phyloP scores from a whole-genome alignment of 2,113 vertebrate species.

The Amblyornis subalaris region DNA sequence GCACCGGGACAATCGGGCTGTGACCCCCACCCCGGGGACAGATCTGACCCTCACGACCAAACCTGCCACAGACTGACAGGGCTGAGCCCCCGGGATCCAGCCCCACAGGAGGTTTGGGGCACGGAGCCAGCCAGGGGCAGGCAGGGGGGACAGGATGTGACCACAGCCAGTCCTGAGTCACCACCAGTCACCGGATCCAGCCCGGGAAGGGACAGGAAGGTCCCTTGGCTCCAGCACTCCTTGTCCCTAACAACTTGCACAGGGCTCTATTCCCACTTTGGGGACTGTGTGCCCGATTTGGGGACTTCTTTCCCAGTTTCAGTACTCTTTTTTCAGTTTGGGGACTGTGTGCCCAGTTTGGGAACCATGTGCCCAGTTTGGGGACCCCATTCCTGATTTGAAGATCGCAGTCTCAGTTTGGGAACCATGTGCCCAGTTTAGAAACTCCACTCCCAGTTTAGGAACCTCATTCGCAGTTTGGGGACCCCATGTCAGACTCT shows the following conservation, averaged over 20 bases:
- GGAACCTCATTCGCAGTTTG: no score
- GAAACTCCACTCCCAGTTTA: accelerated
- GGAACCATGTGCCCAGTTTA: no score
- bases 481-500: background rate
- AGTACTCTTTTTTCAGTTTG: no score
- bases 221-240: background rate
- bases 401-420: background rate
- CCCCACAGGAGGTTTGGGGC: accelerated
- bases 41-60: accelerated
- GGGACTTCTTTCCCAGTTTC: background rate
- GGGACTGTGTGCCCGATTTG: no score
- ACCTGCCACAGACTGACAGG: accelerated
- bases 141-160: background rate
- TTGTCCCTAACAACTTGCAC: no score
- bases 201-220: background rate
- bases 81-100: background rate
- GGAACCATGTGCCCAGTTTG: background rate
- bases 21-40: accelerated
- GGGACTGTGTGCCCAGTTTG: accelerated
- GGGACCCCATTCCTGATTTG: no score
- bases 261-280: background rate
- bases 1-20: background rate
- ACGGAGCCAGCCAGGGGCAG: background rate
- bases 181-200: background rate
- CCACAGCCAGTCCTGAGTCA: background rate